Evolutionary conservation across 2,888 invertebrate genomes (phyloP).

Genomic region (Tanaodytes sp.): DNA sequence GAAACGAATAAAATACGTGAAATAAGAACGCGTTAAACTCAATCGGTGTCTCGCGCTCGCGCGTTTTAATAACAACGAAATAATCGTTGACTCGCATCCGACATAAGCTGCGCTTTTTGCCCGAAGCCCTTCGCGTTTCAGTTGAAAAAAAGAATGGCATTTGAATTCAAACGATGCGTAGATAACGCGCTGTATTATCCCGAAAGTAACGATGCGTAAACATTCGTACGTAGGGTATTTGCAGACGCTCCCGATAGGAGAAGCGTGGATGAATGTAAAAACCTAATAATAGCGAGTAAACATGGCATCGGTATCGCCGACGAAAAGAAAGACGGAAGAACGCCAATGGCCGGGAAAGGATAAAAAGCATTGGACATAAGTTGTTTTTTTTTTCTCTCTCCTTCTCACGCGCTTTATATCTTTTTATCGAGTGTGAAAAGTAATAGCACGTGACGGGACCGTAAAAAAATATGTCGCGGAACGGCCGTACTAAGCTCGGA

Average conservation of each 20-base stretch:
- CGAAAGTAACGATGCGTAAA: conserved; percentile 51
- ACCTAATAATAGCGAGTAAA: conserved; percentile 52
- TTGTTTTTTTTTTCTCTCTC: too few species aligned
- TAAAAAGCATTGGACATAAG: too few species aligned
- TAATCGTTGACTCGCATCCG: conserved; percentile 22
- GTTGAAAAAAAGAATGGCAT: conserved; percentile 40
- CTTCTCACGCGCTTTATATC: too few species aligned
- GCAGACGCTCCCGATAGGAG: conserved; percentile 28
- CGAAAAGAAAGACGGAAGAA: not conserved
- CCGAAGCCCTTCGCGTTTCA: conserved; percentile 35
- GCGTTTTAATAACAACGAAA: conserved; percentile 6
- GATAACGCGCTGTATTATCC: conserved; percentile 50
- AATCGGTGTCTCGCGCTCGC: too few species aligned
- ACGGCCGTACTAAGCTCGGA: conserved; percentile 7
- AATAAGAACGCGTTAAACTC: too few species aligned
- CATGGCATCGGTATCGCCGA: conserved; percentile 24
- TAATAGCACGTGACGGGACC: not conserved
- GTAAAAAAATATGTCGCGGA: conserved; percentile 12
- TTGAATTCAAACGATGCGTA: conserved; percentile 53
- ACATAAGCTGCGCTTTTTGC: conserved; percentile 18
- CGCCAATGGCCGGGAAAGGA: too few species aligned
- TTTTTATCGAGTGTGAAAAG: not conserved
- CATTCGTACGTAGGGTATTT: conserved; percentile 31
- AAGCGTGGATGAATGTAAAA: conserved; percentile 49
- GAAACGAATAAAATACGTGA: too few species aligned